Conservation (phyloP, 1,140 invertebrate species). For the Dendrolimus kikuchii region DNA sequence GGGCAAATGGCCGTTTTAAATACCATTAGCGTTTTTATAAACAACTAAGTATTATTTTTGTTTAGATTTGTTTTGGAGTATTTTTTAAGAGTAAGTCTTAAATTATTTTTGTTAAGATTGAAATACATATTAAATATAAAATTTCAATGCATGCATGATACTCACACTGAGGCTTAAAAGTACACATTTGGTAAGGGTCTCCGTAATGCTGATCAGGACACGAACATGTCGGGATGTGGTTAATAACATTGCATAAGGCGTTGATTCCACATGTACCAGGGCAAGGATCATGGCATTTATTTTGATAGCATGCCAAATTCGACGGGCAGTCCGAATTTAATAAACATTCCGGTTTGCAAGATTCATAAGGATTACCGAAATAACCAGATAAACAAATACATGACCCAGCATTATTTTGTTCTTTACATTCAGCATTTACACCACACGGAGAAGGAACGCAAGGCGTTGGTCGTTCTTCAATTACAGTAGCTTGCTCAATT, state of each 20-base stretch:
- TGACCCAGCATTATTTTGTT: constrained; percentile 75
- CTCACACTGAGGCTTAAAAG: constrained; percentile 73
- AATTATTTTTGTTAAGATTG: background rate
- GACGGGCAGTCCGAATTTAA: constrained; percentile 73
- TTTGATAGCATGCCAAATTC: constrained; percentile 71
- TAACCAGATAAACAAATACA: constrained; percentile 83
- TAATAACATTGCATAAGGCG: constrained; percentile 77
- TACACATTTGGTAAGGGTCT: constrained; percentile 79
- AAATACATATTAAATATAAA: constrained; percentile 7
- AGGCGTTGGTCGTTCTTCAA: constrained; percentile 72
- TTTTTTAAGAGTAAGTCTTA: no score
- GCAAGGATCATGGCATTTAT: constrained; percentile 76
- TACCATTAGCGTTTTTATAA: no score
- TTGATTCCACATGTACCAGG: constrained; percentile 78
- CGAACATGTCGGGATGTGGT: constrained; percentile 80
- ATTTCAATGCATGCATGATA: constrained; percentile 10
- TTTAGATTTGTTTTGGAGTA: no score
- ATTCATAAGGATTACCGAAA: constrained; percentile 84
- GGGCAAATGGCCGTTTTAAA: no score
- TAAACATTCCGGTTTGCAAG: constrained; percentile 75
- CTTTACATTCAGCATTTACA: constrained; percentile 78
- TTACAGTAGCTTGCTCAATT: constrained; percentile 51
- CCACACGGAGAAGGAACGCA: constrained; percentile 84
- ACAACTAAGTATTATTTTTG: no score
- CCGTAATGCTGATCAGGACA: constrained; percentile 84